Conservation (phyloP, 2,113 vertebrate species). For the Notiomystis cincta region DNA sequence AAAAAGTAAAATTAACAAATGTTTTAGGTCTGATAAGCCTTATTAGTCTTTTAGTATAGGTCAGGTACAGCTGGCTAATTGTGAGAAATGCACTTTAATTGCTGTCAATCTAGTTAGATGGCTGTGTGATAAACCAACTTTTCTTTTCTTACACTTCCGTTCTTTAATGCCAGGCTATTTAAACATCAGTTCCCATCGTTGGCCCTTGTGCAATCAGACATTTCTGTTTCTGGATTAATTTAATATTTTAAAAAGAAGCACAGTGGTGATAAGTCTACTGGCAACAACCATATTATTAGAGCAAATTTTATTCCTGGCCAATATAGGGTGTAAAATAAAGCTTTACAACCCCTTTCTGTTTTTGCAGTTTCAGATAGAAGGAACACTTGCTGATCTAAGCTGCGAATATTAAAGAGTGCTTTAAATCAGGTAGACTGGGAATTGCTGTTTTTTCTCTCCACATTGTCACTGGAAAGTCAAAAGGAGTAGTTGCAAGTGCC, state of each 20-base stretch:
- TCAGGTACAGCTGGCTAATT: neutral
- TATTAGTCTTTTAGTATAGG: constrained; percentile 14
- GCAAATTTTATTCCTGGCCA: neutral
- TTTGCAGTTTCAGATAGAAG: neutral
- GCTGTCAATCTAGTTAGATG: neutral
- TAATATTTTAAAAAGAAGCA: neutral
- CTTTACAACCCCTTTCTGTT: neutral
- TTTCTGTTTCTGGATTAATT: neutral
- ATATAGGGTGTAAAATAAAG: neutral
- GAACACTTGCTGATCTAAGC: neutral
- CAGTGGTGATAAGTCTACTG: neutral
- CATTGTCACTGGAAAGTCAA: neutral
- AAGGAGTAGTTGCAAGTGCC: neutral
- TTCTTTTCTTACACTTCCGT: neutral
- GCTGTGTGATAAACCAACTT: neutral
- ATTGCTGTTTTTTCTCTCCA: neutral
- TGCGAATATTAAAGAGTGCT: neutral
- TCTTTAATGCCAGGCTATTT: neutral
- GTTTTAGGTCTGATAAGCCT: neutral
- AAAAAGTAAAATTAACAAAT: constrained; percentile 21
- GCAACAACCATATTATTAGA: neutral
- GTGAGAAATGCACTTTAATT: constrained; percentile 16
- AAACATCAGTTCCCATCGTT: neutral
- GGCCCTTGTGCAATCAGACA: neutral
- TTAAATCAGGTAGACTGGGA: neutral